phyloP scores from a whole-genome alignment of 1,140 invertebrate species.

The Samia ricini region DNA sequence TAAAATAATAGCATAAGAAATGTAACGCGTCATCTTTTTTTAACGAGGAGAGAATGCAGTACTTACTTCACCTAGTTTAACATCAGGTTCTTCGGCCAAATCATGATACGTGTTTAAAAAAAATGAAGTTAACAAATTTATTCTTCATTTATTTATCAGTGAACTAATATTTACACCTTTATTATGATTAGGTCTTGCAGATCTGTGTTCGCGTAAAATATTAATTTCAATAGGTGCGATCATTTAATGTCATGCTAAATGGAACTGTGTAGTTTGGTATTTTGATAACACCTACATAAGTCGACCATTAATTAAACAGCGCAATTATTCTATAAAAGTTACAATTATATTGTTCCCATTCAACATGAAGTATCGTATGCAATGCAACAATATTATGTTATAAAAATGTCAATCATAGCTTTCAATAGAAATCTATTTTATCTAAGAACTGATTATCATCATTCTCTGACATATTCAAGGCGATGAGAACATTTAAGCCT shows the following conservation, averaged over 20 bases:
- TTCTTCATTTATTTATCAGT: too few relatives aligned
- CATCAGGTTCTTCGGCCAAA: too few relatives aligned
- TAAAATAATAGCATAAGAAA: too few relatives aligned
- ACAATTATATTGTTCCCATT: neutral
- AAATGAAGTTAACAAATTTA: too few relatives aligned
- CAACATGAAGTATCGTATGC: neutral
- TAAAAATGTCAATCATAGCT: neutral
- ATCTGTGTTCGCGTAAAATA: too few relatives aligned
- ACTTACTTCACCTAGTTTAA: too few relatives aligned
- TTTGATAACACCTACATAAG: neutral
- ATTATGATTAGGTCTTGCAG: too few relatives aligned
- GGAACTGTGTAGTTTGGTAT: neutral
- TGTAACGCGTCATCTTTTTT: too few relatives aligned
- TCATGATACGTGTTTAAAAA: too few relatives aligned
- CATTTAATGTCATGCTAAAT: neutral
- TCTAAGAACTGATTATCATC: conserved; percentile 11
- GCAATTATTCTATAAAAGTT: neutral
- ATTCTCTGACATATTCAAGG: conserved; percentile 36
- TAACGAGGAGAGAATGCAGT: too few relatives aligned
- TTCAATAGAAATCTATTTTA: conserved; percentile 3
- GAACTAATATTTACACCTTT: too few relatives aligned
- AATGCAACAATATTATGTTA: neutral
- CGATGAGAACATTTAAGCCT: conserved; percentile 29
- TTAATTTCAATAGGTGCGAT: too few relatives aligned
- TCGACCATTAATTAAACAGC: neutral